Evolutionary conservation across 2,888 invertebrate genomes (phyloP), one percentile per base, ranked within the genome.

Genomic region (Cosmia pyralina): DNA sequence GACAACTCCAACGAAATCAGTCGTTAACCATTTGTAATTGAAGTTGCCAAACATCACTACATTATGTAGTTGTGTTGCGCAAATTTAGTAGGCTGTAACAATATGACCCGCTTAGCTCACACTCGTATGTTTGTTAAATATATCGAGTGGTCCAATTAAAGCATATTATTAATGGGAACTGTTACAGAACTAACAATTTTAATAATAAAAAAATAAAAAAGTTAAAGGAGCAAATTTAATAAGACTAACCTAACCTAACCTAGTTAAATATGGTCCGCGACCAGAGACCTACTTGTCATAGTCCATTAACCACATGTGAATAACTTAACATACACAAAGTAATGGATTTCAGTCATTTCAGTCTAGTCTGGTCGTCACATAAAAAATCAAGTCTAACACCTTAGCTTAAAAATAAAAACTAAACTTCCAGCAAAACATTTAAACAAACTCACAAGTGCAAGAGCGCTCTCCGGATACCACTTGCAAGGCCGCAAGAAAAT

Each of bases 401-500:
- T 48, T 41, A 75, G 15, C 4, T 2, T 15, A n/a, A 60, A 50
- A 58, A 38, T 13, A 22, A 48, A n/a, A 13, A 19, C 1, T 0
- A 22, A 38, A 22, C 4, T 15, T 57, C 2, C 0, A 17, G 15
- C 3, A 13, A 50, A 48, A 17, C 19, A 57, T n/a, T 13, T 10
- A 13, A 55, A 64, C 22, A 48, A 58, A 96, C 97, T 97, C 91
- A 98, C 98, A 96, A 98, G 94, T 89, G 97, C 97, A 72, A 97
- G 94, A 0, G 98, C 98, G 93, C 98, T 98, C 87, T 98, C 96
- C 0, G 98, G 97, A 87, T 98, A 98, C 95, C 97, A 98, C 92
- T 98, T 98, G 94, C 98, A 98, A 44, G 98, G 98, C 75, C 98
- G 97, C 73, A 98, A 94, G 90, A 98, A 98, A 79, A 98, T 97